Evolutionary conservation across 2,888 invertebrate species (phyloP), one percentile per base, ranked within the genome.

Genomic region (Linyphia triangularis): DNA sequence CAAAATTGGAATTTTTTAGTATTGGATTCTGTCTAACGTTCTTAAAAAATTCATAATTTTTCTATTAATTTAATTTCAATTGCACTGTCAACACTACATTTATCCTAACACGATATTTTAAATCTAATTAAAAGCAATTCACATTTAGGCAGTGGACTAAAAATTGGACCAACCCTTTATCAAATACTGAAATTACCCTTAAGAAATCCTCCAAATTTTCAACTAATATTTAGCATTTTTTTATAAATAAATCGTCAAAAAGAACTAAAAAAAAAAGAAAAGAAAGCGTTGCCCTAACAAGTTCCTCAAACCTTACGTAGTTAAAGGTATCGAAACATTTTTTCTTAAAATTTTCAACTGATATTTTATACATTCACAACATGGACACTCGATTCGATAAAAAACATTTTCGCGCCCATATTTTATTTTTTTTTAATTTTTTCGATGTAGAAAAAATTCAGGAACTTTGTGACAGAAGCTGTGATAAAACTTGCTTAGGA

Each of bases 361-460:
- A 88, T 88, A 88, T 88, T n/a, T 82, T 88, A 88, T 88, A 88
- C 86, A 88, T 81, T 86, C 79, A 88, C 86, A 88, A 88, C 81
- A 88, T 88, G 86, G 81, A 88, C 86, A 81, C 81, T 77, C 40
- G 43, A 78, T 85, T 51, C 30, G 26, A 59, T 88, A 88, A 88
- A 86, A 86, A 88, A 88, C 72, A 72, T 73, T 85, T 81, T 69
- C 73, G 73, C 37, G 75, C 86, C 81, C 81, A 88, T 81, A 59
- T 73, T 75, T 77, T 78, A 57, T 83, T 73, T 79, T 82, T 88
- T 85, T 89, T 85, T 73, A 79, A 78, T 81, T 89, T 85, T 85
- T 85, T 89, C 89, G 89, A 89, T 89, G 89, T 89, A 85, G 85
- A 89, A 89, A 89, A 89, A 89, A 85, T 89, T 82, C 89, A 89